Conservation (phyloP, 2,888 invertebrate species). For the Pandemis cinnamomeana region DNA sequence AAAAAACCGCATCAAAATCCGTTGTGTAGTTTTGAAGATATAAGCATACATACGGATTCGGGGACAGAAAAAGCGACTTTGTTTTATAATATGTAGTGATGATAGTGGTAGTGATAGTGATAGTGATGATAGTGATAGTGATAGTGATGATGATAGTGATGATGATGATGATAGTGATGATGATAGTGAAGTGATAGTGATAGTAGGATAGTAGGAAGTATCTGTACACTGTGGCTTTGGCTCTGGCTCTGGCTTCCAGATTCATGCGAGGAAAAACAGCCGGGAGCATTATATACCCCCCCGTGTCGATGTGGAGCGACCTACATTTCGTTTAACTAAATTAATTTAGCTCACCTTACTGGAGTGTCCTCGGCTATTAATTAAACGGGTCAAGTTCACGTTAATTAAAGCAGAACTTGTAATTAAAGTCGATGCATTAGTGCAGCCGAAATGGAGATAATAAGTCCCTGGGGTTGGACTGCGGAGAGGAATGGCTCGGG, state of each 20-base stretch:
- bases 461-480: not conserved
- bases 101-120: too few relatives aligned
- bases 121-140: too few relatives aligned
- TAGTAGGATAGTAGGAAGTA: too few relatives aligned
- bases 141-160: too few relatives aligned
- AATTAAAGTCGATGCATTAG: not conserved
- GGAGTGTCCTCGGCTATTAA: not conserved
- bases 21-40: too few relatives aligned
- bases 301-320: not conserved
- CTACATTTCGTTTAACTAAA: slow-evolving; percentile 1
- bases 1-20: too few relatives aligned
- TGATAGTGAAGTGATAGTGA: too few relatives aligned
- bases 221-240: too few relatives aligned
- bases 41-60: too few relatives aligned
- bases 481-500: not conserved
- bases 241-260: not conserved
- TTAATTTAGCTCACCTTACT: slow-evolving; percentile 2
- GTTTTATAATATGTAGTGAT: too few relatives aligned
- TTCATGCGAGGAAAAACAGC: not conserved
- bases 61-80: too few relatives aligned
- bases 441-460: not conserved
- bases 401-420: slow-evolving; percentile 3
- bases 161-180: too few relatives aligned
- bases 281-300: not conserved
- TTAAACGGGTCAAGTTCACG: not conserved